These are phyloP conservation scores for Ectemnius lituratus DNA, from an alignment of 2,888 invertebrate species.

Conservation along the genomic window DNA sequence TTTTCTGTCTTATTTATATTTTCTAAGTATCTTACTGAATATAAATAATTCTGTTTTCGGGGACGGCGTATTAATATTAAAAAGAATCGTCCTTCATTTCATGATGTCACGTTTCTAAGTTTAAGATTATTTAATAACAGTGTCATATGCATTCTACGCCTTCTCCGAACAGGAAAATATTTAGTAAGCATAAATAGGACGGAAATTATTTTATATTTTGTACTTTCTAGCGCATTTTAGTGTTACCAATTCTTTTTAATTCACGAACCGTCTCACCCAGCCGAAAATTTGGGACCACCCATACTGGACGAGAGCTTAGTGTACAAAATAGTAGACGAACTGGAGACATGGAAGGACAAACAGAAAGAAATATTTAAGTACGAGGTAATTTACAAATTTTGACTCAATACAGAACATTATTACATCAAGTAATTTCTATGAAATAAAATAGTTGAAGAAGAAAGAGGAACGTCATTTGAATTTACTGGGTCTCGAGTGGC, in stretches of 20 bases:
- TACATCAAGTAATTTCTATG: neutral
- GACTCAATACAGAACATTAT: neutral
- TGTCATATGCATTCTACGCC: no score
- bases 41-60: no score
- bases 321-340: constrained; percentile 82
- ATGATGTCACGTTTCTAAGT: no score
- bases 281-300: constrained; percentile 70
- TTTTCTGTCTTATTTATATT: no score
- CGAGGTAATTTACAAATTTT: constrained; percentile 77
- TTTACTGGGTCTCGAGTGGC: constrained; percentile 81
- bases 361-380: constrained; percentile 83
- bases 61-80: no score
- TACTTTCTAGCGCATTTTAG: constrained; percentile 9
- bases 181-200: neutral
- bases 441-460: constrained; percentile 77
- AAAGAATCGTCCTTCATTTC: no score
- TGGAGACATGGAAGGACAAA: constrained; percentile 86
- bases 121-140: no score
- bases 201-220: constrained; percentile 1
- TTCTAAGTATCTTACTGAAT: no score
- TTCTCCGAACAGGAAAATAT: no score
- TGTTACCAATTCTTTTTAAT: constrained; percentile 5
- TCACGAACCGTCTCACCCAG: constrained; percentile 38
- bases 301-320: constrained; percentile 74
- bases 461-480: constrained; percentile 80